Evolutionary conservation across 2,113 vertebrate species (phyloP).

Genomic region (Coptodon rendalli): DNA sequence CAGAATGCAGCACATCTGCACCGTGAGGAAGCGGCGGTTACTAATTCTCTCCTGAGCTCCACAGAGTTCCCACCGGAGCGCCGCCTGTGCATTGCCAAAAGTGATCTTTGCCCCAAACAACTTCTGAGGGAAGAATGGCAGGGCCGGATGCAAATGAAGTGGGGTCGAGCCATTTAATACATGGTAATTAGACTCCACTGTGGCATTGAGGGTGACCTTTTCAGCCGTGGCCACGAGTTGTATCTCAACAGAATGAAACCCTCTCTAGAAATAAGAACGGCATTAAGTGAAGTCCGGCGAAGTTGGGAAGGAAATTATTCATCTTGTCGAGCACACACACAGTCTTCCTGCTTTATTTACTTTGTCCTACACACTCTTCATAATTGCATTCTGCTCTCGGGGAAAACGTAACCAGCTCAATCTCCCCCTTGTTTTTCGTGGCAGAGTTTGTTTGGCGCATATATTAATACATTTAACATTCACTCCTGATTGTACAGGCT

Average conservation of each 20-base stretch:
- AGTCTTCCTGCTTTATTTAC: slow-evolving; percentile 37
- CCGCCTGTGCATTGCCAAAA: not conserved
- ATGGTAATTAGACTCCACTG: slow-evolving; percentile 43
- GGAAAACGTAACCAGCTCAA: slow-evolving; percentile 39
- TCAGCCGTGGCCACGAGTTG: not conserved
- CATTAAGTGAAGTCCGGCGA: slow-evolving; percentile 18
- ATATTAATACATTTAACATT: slow-evolving; percentile 57
- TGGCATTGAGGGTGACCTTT: slow-evolving; percentile 42
- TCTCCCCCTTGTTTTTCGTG: slow-evolving; percentile 23
- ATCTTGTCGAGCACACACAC: not conserved
- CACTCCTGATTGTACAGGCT: slow-evolving; percentile 36
- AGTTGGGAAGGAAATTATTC: slow-evolving; percentile 20
- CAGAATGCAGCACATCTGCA: not conserved
- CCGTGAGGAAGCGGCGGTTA: not conserved
- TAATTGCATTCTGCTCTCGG: slow-evolving; percentile 47
- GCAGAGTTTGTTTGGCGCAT: slow-evolving; percentile 40
- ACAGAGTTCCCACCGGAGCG: not conserved
- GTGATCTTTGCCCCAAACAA: slow-evolving; percentile 15
- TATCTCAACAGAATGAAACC: not conserved
- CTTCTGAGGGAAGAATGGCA: slow-evolving; percentile 5
- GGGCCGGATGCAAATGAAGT: slow-evolving; percentile 53
- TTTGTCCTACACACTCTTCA: slow-evolving; percentile 29
- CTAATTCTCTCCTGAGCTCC: not conserved
- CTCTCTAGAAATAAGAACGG: not conserved
- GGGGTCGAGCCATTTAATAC: slow-evolving; percentile 31